A percentile compares a stretch with the other conserved stretches of the same genome.
These are phyloP conservation scores for Lucilia sericata DNA, from an alignment of 1,140 invertebrate species.

Conservation along the genomic window DNA sequence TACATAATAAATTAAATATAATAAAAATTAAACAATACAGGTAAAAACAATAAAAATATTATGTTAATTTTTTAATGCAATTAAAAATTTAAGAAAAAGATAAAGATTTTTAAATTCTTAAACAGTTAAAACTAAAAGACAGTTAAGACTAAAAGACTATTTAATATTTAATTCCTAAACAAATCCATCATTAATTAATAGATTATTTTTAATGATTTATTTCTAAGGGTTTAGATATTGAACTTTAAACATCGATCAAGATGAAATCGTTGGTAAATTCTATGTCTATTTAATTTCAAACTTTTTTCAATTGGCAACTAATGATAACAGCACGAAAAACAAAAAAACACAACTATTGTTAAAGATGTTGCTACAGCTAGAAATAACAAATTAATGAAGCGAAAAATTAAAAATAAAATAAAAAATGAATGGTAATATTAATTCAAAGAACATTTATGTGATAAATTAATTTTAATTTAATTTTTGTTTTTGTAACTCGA, in stretches of 20 bases:
- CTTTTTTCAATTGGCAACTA: neutral
- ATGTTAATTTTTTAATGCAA: neutral
- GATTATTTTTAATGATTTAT: neutral
- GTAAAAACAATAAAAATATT: neutral
- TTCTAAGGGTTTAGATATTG: neutral
- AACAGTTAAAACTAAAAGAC: too few relatives aligned
- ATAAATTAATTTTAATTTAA: neutral
- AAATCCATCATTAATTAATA: conserved; percentile 8
- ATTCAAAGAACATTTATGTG: neutral
- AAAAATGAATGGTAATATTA: neutral
- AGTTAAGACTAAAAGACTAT: neutral
- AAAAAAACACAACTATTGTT: neutral
- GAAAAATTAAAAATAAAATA: neutral
- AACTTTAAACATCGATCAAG: neutral
- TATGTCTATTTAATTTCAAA: neutral
- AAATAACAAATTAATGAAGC: neutral
- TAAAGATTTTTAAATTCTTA: too few relatives aligned
- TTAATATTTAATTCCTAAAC: neutral
- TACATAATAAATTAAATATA: conserved; percentile 17
- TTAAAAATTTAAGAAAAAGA: too few relatives aligned
- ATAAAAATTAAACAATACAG: neutral
- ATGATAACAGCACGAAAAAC: neutral
- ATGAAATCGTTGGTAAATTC: neutral
- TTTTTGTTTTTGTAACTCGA: neutral
- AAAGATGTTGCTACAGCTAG: neutral